Conservation (phyloP, 2,113 vertebrate species). For the Pao palembangensis region DNA sequence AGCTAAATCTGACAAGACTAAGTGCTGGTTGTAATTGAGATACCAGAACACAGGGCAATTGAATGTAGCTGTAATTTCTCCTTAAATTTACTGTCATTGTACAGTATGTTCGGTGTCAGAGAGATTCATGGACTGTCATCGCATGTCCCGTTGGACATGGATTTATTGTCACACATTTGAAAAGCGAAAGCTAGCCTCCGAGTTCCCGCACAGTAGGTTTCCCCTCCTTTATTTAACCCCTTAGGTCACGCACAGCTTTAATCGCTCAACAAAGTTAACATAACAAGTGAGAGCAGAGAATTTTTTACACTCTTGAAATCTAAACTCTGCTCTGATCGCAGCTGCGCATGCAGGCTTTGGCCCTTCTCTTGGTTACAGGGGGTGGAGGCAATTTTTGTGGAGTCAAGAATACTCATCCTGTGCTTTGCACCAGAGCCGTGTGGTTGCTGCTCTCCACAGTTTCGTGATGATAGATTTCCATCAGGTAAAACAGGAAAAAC, state of each 20-base stretch:
- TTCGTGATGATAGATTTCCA: conserved; percentile 67
- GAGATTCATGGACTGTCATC: conserved; percentile 31
- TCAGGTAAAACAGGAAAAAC: conserved; percentile 72
- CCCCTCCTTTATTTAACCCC: conserved; percentile 25
- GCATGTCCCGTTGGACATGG: conserved; percentile 17
- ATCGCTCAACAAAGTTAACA: conserved; percentile 41
- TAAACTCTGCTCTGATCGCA: conserved; percentile 54
- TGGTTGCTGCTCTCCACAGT: conserved; percentile 47
- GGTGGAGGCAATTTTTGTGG: conserved; percentile 62
- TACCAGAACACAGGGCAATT: conserved; percentile 47
- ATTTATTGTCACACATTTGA: conserved; percentile 20
- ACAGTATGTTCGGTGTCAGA: conserved; percentile 49
- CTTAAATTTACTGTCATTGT: conserved; percentile 39
- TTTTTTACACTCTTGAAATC: conserved; percentile 47
- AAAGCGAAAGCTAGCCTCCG: conserved; percentile 3
- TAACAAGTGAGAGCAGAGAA: conserved; percentile 40
- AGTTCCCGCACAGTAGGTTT: neutral
- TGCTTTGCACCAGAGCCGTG: conserved; percentile 55
- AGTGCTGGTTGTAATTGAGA: conserved; percentile 56
- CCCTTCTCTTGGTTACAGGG: conserved; percentile 43
- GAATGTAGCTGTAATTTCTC: conserved; percentile 37
- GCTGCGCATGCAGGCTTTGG: conserved; percentile 18
- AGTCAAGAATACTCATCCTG: conserved; percentile 64
- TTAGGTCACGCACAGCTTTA: conserved; percentile 9
- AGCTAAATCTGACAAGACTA: conserved; percentile 60